Evolutionary conservation across 1,140 invertebrate species (phyloP), one percentile per base, ranked within the genome.

Genomic region (Gonatopus flavifemur): DNA sequence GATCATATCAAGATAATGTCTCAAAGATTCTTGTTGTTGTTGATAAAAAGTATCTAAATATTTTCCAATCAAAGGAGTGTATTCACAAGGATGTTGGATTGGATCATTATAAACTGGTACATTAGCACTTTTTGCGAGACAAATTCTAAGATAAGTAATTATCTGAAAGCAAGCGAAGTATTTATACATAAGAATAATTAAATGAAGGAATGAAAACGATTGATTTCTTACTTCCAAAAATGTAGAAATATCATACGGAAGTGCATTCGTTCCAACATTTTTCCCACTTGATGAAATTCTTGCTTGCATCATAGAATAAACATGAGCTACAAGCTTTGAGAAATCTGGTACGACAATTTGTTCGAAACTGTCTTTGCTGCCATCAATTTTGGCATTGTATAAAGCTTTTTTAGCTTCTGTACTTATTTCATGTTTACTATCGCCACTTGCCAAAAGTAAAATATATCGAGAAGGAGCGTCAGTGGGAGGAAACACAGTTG

Each of bases 381-480:
- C 67, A 46, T 62, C 32, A 7, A 82, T 79, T 42, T 69, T 81
- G 59, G 77, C 74, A 49, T 85, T 76, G 65, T 89, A 90, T 1
- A 90, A 67, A 53, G 83, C 82, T 77, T 87, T 87, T 31, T 83
- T 69, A 12, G 89, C 88, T 76, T 91, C 88, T 12, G 78, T 76
- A 49, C 83, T 83, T 6, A 92, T 85, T 64, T 92, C 90, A 49
- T 88, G 87, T 75, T 91, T 89, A 20, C 87, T 82, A 69, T 96
- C 93, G 25, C 90, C 91, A 60, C 86, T 87, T 9, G 91, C 90
- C 18, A 94, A 67, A n/a, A 96, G 76, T 25, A 96, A 76, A 12
- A 94, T 77, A 69, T 90, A 94, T 57, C 91, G 80, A 2, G 92
- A 90, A 2, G 90, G 86, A 2, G 90, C 83, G 71, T 94, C 89